phyloP scores from a whole-genome alignment of 2,888 invertebrate species.

The Schizotus pectinicornis region DNA sequence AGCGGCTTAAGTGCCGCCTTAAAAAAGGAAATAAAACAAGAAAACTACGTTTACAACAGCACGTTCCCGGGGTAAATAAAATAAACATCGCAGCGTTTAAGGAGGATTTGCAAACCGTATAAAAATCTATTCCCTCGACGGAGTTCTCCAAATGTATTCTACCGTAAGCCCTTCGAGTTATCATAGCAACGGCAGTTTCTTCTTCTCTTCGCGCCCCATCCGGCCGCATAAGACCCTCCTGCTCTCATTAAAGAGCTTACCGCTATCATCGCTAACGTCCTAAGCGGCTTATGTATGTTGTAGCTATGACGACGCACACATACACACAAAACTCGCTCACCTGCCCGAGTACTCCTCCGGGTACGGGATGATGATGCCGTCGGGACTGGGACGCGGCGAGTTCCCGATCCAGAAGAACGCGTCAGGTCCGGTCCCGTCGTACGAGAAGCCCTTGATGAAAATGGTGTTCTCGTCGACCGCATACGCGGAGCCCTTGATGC shows the following conservation, averaged over 20 bases:
- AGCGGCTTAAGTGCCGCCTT: neutral
- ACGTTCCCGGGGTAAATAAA: constrained; percentile 23
- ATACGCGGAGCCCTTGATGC: constrained; percentile 81
- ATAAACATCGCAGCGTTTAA: constrained; percentile 33
- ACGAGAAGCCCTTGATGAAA: constrained; percentile 85
- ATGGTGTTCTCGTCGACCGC: constrained; percentile 89
- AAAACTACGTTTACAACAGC: neutral
- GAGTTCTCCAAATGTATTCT: constrained; percentile 36
- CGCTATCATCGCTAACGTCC: constrained; percentile 53
- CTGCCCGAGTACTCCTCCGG: constrained; percentile 82
- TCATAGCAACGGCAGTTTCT: constrained; percentile 31
- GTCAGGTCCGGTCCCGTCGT: constrained; percentile 87
- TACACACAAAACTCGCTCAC: constrained; percentile 62
- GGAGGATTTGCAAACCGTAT: constrained; percentile 30
- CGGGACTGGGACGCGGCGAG: constrained; percentile 78
- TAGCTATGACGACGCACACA: constrained; percentile 42
- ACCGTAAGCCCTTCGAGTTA: constrained; percentile 39
- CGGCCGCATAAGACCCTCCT: constrained; percentile 35
- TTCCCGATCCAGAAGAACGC: constrained; percentile 93
- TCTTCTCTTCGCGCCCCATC: constrained; percentile 32
- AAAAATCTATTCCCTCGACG: constrained; percentile 27
- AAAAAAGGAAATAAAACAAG: constrained; percentile 1
- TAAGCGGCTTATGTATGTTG: constrained; percentile 54
- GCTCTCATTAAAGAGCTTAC: constrained; percentile 55
- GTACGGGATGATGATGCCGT: constrained; percentile 84